Evolutionary conservation across 2,797 vertebrate species (phyloP).

Genomic region (Pangasius mekongensis): DNA sequence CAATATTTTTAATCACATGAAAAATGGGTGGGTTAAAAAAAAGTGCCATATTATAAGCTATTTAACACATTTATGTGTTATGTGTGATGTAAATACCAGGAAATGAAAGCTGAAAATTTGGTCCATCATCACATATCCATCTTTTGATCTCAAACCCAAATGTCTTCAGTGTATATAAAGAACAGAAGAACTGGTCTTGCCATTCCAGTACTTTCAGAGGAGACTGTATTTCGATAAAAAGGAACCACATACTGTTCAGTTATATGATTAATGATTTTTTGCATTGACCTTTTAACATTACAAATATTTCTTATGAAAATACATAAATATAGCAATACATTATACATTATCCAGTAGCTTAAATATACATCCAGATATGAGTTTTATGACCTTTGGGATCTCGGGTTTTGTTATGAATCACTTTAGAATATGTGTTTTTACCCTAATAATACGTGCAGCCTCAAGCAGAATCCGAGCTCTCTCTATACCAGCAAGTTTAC

Average conservation of each 20-base stretch:
- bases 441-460: constrained; percentile 93
- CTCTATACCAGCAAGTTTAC: constrained; percentile 87
- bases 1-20: neutral
- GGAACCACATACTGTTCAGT: neutral
- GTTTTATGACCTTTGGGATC: neutral
- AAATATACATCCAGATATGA: neutral
- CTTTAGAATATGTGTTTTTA: constrained; percentile 56
- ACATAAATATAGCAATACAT: neutral
- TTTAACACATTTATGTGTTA: too few relatives aligned
- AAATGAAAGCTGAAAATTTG: neutral
- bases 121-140: neutral
- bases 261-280: neutral
- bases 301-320: neutral
- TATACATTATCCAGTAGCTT: neutral
- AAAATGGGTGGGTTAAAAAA: neutral
- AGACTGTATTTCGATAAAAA: neutral
- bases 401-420: neutral
- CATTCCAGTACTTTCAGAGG: neutral
- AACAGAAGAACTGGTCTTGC: neutral
- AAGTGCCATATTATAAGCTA: neutral
- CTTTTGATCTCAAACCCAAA: neutral
- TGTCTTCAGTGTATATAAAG: neutral
- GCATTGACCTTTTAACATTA: neutral
- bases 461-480: constrained; percentile 86
- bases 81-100: too few relatives aligned